phyloP scores from a whole-genome alignment of 2,888 invertebrate genomes.

The Parnassius orleans region DNA sequence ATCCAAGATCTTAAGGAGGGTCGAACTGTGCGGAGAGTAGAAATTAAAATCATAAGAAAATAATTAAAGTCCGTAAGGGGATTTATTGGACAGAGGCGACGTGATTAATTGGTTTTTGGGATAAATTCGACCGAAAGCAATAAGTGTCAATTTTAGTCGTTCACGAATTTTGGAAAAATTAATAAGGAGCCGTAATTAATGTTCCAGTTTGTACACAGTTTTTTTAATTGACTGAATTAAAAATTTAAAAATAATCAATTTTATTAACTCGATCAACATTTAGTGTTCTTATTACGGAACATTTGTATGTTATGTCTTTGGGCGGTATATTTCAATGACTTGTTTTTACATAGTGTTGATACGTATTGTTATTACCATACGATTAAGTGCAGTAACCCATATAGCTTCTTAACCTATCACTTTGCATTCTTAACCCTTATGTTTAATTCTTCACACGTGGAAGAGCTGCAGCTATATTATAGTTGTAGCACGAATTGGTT shows the following conservation, averaged over 20 bases:
- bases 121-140: conserved; percentile 68
- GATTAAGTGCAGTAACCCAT: no score
- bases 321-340: no score
- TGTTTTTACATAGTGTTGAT: no score
- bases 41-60: conserved; percentile 82
- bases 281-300: no score
- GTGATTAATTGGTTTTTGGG: conserved; percentile 77
- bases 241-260: not conserved
- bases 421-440: no score
- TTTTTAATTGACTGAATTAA: conserved; percentile 19
- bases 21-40: conserved; percentile 39
- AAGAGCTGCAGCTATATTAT: no score
- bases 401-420: no score
- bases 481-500: no score
- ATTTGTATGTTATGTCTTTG: no score
- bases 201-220: conserved; percentile 28
- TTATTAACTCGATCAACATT: not conserved
- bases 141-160: conserved; percentile 78
- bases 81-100: conserved; percentile 77
- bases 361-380: no score
- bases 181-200: conserved; percentile 63
- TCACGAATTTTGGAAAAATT: conserved; percentile 61
- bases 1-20: conserved; percentile 42
- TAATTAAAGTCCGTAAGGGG: conserved; percentile 79
- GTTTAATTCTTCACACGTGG: no score